These are phyloP conservation scores for Dryobotodes eremita DNA, from an alignment of 2,888 invertebrate species.

Conservation along the genomic window DNA sequence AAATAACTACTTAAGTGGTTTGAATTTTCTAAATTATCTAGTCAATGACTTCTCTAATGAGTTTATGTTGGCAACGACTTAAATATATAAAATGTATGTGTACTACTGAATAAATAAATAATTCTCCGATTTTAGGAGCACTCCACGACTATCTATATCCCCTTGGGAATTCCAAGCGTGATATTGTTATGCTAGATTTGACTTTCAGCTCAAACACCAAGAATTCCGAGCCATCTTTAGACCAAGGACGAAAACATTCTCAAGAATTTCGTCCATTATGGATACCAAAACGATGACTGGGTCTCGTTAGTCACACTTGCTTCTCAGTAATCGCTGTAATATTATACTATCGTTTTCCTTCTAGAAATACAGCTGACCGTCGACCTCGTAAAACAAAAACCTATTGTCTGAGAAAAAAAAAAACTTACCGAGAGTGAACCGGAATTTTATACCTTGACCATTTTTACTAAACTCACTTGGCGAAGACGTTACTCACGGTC, in stretches of 20 bases:
- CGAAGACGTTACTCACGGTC: not conserved
- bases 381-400: slow-evolving; percentile 66
- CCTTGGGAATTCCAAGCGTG: not conserved
- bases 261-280: slow-evolving; percentile 59
- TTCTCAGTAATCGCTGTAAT: slow-evolving; percentile 69
- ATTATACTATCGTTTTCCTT: slow-evolving; percentile 72
- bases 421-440: slow-evolving; percentile 52
- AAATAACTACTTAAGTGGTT: no score
- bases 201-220: not conserved
- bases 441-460: slow-evolving; percentile 49
- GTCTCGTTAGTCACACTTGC: slow-evolving; percentile 71
- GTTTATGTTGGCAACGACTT: no score
- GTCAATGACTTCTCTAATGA: no score
- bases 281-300: slow-evolving; percentile 71
- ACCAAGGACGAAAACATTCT: slow-evolving; percentile 29
- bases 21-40: no score
- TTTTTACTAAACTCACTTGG: slow-evolving; percentile 24
- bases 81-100: no score
- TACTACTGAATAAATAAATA: no score
- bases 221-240: slow-evolving; percentile 9
- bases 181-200: not conserved
- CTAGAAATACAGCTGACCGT: slow-evolving; percentile 59
- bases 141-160: not conserved
- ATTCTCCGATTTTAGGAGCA: not conserved
- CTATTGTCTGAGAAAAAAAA: slow-evolving; percentile 67